A percentile compares a stretch with the other conserved stretches of the same genome.
Conservation (phyloP, 2,113 vertebrate genomes). For the Pycnonotus jocosus region DNA sequence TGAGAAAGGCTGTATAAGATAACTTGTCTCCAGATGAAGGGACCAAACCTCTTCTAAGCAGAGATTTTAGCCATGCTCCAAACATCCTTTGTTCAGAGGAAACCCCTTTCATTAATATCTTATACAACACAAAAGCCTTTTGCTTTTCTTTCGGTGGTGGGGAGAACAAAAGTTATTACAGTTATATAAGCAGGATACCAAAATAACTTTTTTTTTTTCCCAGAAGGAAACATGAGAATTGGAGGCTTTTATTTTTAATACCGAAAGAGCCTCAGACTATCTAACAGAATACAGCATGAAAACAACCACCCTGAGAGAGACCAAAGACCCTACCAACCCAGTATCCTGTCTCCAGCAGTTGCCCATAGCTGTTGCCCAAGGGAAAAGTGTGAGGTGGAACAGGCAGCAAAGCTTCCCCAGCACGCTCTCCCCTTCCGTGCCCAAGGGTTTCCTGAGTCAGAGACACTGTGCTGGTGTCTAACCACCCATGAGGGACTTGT, state of each 20-base stretch:
- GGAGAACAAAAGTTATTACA: slow-evolving; percentile 5
- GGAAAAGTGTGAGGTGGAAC: background rate
- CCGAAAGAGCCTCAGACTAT: background rate
- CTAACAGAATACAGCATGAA: background rate
- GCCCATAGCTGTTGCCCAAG: background rate
- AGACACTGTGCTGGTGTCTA: background rate
- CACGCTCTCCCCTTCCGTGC: rapidly evolving
- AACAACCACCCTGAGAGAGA: background rate
- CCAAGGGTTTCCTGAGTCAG: background rate
- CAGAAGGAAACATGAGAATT: background rate
- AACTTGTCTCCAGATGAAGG: background rate
- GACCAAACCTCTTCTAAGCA: background rate
- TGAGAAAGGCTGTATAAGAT: background rate
- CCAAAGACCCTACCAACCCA: background rate
- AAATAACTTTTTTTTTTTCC: slow-evolving; percentile 15
- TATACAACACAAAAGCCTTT: background rate
- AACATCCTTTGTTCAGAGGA: slow-evolving; percentile 32
- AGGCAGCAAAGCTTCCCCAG: background rate
- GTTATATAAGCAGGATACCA: slow-evolving; percentile 19
- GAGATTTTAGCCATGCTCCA: background rate
- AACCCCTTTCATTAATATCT: background rate
- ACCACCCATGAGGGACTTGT: background rate
- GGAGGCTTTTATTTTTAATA: slow-evolving; percentile 11
- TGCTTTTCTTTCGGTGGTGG: background rate
- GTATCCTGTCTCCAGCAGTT: background rate